A percentile compares a stretch with the other conserved stretches of the same genome.
These are phyloP conservation scores for Folsomia candida DNA, from an alignment of 2,888 invertebrate species.

Conservation along the genomic window DNA sequence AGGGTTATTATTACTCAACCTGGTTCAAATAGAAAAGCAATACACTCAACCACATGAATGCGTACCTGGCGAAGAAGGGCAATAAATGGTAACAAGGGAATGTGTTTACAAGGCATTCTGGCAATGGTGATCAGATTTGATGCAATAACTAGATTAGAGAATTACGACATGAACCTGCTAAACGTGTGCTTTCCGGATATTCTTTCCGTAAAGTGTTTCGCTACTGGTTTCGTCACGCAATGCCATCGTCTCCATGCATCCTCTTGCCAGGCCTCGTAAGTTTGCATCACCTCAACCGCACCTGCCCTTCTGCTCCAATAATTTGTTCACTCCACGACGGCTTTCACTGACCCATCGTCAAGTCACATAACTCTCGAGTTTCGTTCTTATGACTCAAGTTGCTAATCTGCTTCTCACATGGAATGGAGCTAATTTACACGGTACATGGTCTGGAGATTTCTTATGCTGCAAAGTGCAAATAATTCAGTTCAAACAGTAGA, in stretches of 20 bases:
- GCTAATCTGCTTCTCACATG: slow-evolving; percentile 3
- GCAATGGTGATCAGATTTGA: slow-evolving; percentile 9
- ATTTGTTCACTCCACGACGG: neutral
- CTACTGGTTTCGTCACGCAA: slow-evolving; percentile 32
- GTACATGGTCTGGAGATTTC: neutral
- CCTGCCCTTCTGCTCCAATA: neutral
- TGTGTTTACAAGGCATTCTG: neutral
- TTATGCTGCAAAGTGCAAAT: neutral
- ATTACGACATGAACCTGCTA: slow-evolving; percentile 16
- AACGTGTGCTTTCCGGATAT: slow-evolving; percentile 34
- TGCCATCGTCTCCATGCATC: neutral
- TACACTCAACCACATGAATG: too few species aligned
- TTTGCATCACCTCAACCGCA: neutral
- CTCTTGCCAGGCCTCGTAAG: neutral
- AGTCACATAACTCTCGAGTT: neutral
- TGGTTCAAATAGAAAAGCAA: neutral
- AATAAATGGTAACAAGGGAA: neutral
- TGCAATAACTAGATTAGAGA: slow-evolving; percentile 17
- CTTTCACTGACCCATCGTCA: neutral
- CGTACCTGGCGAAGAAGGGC: neutral
- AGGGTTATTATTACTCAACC: neutral
- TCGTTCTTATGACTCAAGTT: neutral
- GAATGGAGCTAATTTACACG: neutral
- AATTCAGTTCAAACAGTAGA: neutral
- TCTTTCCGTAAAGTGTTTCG: slow-evolving; percentile 29